These are phyloP conservation scores for Mylabris phalerata DNA, from an alignment of 1,140 invertebrate species.

Conservation along the genomic window DNA sequence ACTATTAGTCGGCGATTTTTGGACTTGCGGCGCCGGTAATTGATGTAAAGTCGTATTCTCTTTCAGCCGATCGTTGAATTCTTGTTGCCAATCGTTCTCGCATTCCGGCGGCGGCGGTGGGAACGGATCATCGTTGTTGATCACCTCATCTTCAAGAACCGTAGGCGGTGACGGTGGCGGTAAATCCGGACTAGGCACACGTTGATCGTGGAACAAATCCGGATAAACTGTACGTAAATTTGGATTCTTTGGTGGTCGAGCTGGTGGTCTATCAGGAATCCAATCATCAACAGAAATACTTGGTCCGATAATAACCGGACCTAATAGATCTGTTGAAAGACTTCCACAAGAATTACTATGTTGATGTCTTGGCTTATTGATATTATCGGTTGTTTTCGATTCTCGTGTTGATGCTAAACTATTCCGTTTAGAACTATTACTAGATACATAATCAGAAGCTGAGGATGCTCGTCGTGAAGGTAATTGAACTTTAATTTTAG, in stretches of 20 bases:
- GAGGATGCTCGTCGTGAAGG: conserved; percentile 58
- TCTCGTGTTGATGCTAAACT: conserved; percentile 34
- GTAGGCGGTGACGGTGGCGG: conserved; percentile 63
- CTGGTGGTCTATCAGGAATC: conserved; percentile 64
- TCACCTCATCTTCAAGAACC: conserved; percentile 53
- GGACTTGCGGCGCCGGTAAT: conserved; percentile 36
- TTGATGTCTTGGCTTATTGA: conserved; percentile 45
- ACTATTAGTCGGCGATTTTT: conserved; percentile 13
- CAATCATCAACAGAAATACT: conserved; percentile 61
- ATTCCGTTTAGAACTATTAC: conserved; percentile 42
- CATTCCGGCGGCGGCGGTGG: conserved; percentile 63
- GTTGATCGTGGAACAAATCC: conserved; percentile 43
- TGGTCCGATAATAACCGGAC: conserved; percentile 57
- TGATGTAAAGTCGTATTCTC: conserved; percentile 28
- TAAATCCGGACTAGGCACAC: conserved; percentile 63
- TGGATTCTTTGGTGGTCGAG: conserved; percentile 64
- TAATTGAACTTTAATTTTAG: conserved; percentile 47
- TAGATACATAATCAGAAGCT: conserved; percentile 59
- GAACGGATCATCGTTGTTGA: conserved; percentile 60
- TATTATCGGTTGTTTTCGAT: conserved; percentile 24
- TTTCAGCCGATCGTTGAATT: conserved; percentile 28
- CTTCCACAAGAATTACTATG: conserved; percentile 57
- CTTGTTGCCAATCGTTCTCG: conserved; percentile 35
- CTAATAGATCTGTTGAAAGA: conserved; percentile 52
- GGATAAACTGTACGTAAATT: conserved; percentile 52